Base-by-base conservation (phyloP, 2,113 vertebrate species). In the Callipepla squamata region DNA sequence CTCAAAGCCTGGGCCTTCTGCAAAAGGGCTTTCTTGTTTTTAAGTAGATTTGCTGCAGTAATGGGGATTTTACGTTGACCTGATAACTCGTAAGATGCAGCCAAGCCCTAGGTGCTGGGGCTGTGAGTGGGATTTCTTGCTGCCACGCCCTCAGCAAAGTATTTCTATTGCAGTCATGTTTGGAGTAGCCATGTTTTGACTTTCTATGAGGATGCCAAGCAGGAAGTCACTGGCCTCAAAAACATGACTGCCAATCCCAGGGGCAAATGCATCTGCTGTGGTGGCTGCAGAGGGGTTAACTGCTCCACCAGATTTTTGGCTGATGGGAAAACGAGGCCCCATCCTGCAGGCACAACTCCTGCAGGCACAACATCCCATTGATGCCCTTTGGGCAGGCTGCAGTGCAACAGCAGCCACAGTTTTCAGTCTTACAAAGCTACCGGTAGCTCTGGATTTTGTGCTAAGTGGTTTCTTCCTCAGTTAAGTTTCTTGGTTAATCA, bases 401-500 rank as follows among this genome's bases (percentile, higher is more conserved):
- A 21, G 48, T 14, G 32, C 25, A 77, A 36, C 47, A n/a, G 47
- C 17, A 16, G 51, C 38, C 59, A 34, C 3, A 3, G 36, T 38
- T 91, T 92, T 85, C 82, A 57, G 48, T 55, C 58, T 66, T n/a
- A 80, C 83, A 47, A 40, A 14, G 14, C 75, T 70, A 40, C 72
- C 72, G 36, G 42, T 34, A 80, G 42, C 30, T 78, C 82, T 95
- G 85, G 70, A 86, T 94, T 92, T 85, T 91, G 61, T 91, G 91
- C 53, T 92, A 87, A 78, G 83, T 93, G 94, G 48, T 87, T 95
- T 94, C 89, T 90, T 96, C 80, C 50, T 11, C 97, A 50, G 44
- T 94, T 82, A 98, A 97, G 96, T 97, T 96, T 98, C 97, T 93
- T 95, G 97, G 97, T 98, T 98, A 98, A 98, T 98, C 92, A 98